A percentile compares a stretch with the other conserved stretches of the same genome.
phyloP scores from a whole-genome alignment of 1,140 invertebrate species.

The Andricus grossulariae region DNA sequence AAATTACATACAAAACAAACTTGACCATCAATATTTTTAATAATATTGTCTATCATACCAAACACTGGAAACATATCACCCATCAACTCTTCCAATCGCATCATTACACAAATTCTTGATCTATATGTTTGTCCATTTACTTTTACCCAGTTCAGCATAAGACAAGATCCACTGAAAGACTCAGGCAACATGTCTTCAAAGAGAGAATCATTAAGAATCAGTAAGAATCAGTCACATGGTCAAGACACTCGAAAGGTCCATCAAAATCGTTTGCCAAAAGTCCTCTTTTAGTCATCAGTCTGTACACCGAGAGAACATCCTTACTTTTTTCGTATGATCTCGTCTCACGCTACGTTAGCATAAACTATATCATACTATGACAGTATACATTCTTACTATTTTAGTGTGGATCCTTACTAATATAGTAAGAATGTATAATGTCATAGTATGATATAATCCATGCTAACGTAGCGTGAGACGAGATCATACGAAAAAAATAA shows the following conservation, averaged over 20 bases:
- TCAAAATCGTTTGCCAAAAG: background rate
- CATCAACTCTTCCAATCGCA: slow-evolving; percentile 16
- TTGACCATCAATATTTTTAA: slow-evolving; percentile 8
- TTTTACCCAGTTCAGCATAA: slow-evolving; percentile 28
- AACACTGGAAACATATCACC: slow-evolving; percentile 30
- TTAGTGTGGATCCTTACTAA: too few species aligned
- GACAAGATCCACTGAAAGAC: background rate
- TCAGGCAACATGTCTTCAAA: background rate
- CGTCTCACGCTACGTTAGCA: too few species aligned
- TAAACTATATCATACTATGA: too few species aligned
- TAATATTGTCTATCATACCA: slow-evolving; percentile 22
- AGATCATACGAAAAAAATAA: too few species aligned
- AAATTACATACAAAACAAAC: slow-evolving; percentile 14
- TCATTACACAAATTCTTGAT: background rate
- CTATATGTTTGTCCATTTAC: slow-evolving; percentile 26
- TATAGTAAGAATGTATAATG: too few species aligned
- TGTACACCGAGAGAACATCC: too few species aligned
- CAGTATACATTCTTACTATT: too few species aligned
- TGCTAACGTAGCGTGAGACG: too few species aligned
- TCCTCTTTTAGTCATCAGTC: slow-evolving; percentile 3
- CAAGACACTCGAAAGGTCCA: background rate
- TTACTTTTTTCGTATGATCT: too few species aligned
- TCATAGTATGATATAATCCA: too few species aligned
- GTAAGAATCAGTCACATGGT: background rate
- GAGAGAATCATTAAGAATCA: background rate